Base-by-base conservation (phyloP, 2,113 vertebrate genomes). In the Carassius carassius region DNA sequence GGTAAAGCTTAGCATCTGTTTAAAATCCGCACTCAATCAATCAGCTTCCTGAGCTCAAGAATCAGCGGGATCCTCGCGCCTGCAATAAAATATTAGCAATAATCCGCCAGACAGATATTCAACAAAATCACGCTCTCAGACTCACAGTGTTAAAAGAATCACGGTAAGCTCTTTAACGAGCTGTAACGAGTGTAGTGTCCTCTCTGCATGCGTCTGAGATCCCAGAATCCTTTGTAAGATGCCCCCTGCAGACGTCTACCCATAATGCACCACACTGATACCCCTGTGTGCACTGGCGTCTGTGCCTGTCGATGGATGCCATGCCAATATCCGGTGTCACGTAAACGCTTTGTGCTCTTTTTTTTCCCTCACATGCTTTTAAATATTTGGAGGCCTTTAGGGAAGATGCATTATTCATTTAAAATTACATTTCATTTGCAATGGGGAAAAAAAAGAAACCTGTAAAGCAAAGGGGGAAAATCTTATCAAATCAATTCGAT, bases 331-430 rank as follows among this genome's bases (percentile, higher is more conserved):
- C 81, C 74, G 77, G 86, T 87, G 86, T 84, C 84, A 75, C 69
- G 62, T 69, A 81, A 85, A 85, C 16, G 35, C 72, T 88, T 86
- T 82, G 65, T 80, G 81, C 72, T 41, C 37, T 41, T 41, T 85
- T 78, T 79, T 84, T 84, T 69, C 58, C 35, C 41, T 83, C 19
- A 4, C 60, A 80, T 32, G 89, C 73, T 80, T 85, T 90, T 86
- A 86, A 89, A 89, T 90, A 89, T 90, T 87, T 87, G 76, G 82
- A 85, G 83, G 75, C 88, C 89, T 87, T 86, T 74, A 82, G 89
- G 87, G 86, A 85, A 82, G 79, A 87, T 86, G 82, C 75, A 90
- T 86, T 89, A 89, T 90, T 90, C 87, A 88, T 86, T 77, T 82
- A 65, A 85, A 84, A 85, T 85, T 86, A 86, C 74, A 81, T 89